Base-by-base conservation (phyloP, 2,113 vertebrate species). In the Psilopogon haemacephalus region DNA sequence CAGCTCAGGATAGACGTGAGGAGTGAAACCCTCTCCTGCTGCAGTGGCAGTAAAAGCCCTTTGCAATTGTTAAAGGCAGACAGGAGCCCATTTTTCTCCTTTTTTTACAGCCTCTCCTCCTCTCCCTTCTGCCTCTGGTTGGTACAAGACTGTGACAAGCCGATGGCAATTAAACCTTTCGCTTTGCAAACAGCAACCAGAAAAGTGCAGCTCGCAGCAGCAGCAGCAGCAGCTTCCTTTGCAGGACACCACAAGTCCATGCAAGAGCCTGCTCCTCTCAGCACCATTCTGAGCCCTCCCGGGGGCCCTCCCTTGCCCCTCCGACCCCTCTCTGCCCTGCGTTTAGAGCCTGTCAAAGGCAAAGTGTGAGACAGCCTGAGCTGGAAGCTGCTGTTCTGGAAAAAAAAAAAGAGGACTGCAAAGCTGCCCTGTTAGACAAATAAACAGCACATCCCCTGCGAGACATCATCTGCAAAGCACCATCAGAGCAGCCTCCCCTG, bases 391-490 rank as follows among this genome's bases (percentile, higher is more conserved):
- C 77, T 65, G 79, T 70, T 55, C 88, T 90, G 95, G 56, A 70
- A 87, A 44, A n/a, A n/a, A n/a, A n/a, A n/a, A 42, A 42, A 42
- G 88, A 95, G 78, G 93, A 38, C 74, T 60, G 91, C 94, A 64
- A 93, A 89, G 30, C 87, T 78, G 91, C 84, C 89, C 26, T 86
- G 87, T 95, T 70, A 65, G 91, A 91, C 89, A 92, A 96, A 97
- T 65, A 92, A 95, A 95, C 59, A 92, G 91, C 38, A 0, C 86
- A 28, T 92, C 90, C 88, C 95, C 88, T 30, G 91, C 27, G 81
- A 94, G 91, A 56, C 88, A 89, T 68, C 62, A 80, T 38, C 74
- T 48, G 84, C 92, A 73, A 58, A 96, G 95, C 94, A 82, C 86
- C 58, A 21, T 72, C 55, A 50, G 33, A 68, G 46, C 3, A 30